These are phyloP conservation scores for Stenurella melanura DNA, from an alignment of 2,888 invertebrate species.

Conservation along the genomic window DNA sequence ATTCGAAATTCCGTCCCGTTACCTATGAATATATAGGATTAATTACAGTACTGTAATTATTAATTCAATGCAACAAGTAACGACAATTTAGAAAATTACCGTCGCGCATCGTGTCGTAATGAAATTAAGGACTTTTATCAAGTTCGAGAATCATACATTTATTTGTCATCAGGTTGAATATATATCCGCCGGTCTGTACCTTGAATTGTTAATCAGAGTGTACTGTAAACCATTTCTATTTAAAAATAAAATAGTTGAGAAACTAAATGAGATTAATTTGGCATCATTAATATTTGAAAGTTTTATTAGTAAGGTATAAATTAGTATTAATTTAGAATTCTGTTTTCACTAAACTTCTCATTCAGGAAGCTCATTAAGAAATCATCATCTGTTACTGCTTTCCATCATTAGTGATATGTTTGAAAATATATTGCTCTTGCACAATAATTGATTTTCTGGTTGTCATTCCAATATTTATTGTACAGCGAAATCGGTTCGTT, in stretches of 20 bases:
- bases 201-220: background rate
- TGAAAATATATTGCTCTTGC: too few species aligned
- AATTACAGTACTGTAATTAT: conserved; percentile 15
- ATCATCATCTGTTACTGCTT: background rate
- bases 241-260: conserved; percentile 5
- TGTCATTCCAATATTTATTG: too few species aligned
- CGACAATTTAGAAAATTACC: conserved; percentile 28
- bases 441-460: too few species aligned
- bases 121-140: background rate
- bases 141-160: background rate
- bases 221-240: background rate
- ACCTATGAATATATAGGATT: conserved; percentile 7
- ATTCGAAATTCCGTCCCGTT: background rate
- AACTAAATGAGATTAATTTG: background rate
- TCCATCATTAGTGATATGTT: background rate
- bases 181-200: background rate
- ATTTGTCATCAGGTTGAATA: background rate
- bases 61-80: conserved; percentile 22
- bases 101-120: background rate
- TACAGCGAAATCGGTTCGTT: too few species aligned
- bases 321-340: background rate
- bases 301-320: background rate
- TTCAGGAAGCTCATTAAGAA: background rate
- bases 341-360: background rate
- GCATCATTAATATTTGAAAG: background rate